These are phyloP conservation scores for Nasonia oneida DNA, from an alignment of 2,888 invertebrate genomes.

Conservation along the genomic window DNA sequence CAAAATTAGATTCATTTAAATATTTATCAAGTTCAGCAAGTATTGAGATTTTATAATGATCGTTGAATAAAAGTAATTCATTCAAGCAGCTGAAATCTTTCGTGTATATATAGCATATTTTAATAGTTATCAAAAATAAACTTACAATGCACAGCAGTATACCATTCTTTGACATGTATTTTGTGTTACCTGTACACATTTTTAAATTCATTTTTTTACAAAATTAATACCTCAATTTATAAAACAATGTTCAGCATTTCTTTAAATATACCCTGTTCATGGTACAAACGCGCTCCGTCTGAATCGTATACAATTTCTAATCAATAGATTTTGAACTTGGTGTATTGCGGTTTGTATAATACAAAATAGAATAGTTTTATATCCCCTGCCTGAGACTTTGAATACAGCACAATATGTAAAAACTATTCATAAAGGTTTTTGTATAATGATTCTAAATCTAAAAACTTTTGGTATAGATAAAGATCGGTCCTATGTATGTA, in stretches of 20 bases:
- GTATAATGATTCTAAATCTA: constrained; percentile 14
- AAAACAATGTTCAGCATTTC: background rate
- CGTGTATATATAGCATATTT: background rate
- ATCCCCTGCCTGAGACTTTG: background rate
- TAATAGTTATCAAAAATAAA: constrained; percentile 9
- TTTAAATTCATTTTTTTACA: background rate
- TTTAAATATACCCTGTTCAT: constrained; percentile 10
- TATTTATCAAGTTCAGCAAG: background rate
- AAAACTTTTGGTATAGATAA: background rate
- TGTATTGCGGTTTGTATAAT: constrained; percentile 10
- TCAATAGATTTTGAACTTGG: constrained; percentile 13
- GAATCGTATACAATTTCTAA: constrained; percentile 8
- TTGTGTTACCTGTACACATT: background rate
- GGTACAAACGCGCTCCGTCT: background rate
- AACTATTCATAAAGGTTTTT: constrained; percentile 4
- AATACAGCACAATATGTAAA: constrained; percentile 7
- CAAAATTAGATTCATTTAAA: background rate
- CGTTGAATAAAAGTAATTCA: background rate
- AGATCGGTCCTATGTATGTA: background rate
- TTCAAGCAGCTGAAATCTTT: background rate
- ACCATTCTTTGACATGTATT: background rate
- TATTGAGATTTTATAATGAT: background rate
- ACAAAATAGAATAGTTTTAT: constrained; percentile 8
- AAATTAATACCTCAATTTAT: constrained; percentile 1
- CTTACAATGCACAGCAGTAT: background rate